These are phyloP conservation scores for Nipponacmea schrenckii DNA, from an alignment of 2,888 invertebrate genomes.

Conservation along the genomic window DNA sequence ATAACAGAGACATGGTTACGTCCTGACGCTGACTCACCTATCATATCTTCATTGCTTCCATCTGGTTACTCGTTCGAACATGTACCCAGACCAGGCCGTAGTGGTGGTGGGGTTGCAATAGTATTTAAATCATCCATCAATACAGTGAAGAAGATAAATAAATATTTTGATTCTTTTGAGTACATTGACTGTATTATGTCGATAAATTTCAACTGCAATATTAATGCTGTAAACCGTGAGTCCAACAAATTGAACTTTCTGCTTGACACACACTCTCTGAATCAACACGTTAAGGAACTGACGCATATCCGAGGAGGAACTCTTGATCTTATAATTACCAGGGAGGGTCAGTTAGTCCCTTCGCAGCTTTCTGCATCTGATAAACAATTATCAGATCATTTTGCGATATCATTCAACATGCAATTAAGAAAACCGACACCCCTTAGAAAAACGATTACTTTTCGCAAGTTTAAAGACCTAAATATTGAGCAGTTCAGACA, in stretches of 20 bases:
- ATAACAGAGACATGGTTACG: no score
- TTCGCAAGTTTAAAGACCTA: background rate
- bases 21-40: background rate
- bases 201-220: no score
- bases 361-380: background rate
- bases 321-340: background rate
- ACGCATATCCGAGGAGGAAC: background rate
- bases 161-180: no score
- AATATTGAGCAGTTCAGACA: background rate
- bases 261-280: background rate
- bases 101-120: background rate
- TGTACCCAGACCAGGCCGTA: background rate
- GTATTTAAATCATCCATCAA: background rate
- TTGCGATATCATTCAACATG: background rate
- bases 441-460: background rate
- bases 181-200: no score
- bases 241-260: no score
- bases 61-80: background rate
- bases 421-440: background rate
- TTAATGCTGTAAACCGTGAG: no score
- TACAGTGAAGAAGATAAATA: no score
- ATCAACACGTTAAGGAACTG: background rate
- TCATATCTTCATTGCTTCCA: background rate
- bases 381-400: background rate
- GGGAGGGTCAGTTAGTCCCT: background rate